These are phyloP conservation scores for Potamarius usumacintae DNA, from an alignment of 2,113 vertebrate genomes.

Conservation along the genomic window DNA sequence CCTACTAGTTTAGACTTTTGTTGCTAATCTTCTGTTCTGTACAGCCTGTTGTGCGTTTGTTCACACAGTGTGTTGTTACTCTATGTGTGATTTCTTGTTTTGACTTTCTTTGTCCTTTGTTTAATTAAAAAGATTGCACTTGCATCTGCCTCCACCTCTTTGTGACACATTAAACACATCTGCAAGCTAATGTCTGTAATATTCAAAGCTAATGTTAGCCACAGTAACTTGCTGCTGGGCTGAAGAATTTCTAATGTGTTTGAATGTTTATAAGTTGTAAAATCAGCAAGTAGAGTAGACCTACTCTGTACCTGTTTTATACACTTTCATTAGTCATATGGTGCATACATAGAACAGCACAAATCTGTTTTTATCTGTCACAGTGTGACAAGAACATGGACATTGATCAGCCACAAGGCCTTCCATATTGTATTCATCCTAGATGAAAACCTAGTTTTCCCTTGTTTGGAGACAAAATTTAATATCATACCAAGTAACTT, in stretches of 20 bases:
- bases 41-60: not conserved
- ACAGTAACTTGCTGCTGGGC: not conserved
- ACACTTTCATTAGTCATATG: not conserved
- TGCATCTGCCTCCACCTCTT: not conserved
- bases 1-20: not conserved
- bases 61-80: not conserved
- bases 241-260: not conserved
- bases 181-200: not conserved
- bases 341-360: not conserved
- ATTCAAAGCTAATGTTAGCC: not conserved
- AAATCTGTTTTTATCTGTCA: not conserved
- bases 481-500: not conserved
- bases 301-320: not conserved
- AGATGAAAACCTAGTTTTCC: not conserved
- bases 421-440: not conserved
- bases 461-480: not conserved
- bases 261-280: not conserved
- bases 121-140: not conserved
- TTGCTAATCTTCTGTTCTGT: not conserved
- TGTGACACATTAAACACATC: not conserved
- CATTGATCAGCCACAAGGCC: not conserved
- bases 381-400: not conserved
- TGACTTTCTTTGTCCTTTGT: not conserved
- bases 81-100: not conserved
- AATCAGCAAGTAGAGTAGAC: not conserved